Percentiles rank a stretch among this genome's conserved stretches.
Evolutionary conservation across 1,140 invertebrate species (phyloP).

Genomic region (Bombyx mori): ASM3026992v2 NC_085123.1:3940001-3940500

Average conservation of each 20-base stretch:
- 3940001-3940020: too few species aligned
- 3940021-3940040: too few species aligned
- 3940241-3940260: constrained; percentile 18
- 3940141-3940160: too few species aligned
- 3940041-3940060: too few species aligned
- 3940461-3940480: constrained; percentile 1
- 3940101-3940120: too few species aligned
- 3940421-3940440: constrained; percentile 45
- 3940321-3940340: constrained; percentile 24
- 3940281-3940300: constrained; percentile 17
- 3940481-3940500: constrained; percentile 8
- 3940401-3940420: constrained; percentile 65
- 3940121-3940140: too few species aligned
- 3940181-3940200: too few species aligned
- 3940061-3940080: too few species aligned
- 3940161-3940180: too few species aligned
- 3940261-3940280: constrained; percentile 50
- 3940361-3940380: constrained; percentile 61
- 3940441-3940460: constrained; percentile 32
- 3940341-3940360: constrained; percentile 54
- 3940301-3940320: constrained; percentile 24
- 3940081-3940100: too few species aligned
- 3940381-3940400: constrained; percentile 61
- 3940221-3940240: neutral
- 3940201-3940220: too few species aligned